phyloP scores from a whole-genome alignment of 2,888 invertebrate species.

The Pterostichus niger region DNA sequence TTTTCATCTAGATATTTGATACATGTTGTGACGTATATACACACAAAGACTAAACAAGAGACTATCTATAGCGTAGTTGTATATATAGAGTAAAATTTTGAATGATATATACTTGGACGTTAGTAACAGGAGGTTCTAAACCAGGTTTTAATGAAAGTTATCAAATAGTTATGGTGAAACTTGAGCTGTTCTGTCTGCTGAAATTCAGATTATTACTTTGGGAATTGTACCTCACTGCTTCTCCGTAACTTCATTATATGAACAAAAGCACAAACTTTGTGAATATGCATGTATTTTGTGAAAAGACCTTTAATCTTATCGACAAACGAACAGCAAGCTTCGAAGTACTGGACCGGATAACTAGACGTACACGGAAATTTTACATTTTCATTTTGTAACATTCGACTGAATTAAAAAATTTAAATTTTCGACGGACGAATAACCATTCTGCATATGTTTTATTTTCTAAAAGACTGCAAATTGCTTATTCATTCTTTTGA shows the following conservation, averaged over 20 bases:
- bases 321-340: conserved; percentile 21
- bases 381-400: background rate
- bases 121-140: background rate
- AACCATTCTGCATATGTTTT: background rate
- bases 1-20: background rate
- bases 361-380: background rate
- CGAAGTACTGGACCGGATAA: no score
- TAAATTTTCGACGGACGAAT: background rate
- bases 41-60: background rate
- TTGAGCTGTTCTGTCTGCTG: conserved; percentile 29
- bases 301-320: conserved; percentile 39
- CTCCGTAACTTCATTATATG: conserved; percentile 40
- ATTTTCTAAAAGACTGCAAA: no score
- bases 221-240: conserved; percentile 28
- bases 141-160: conserved; percentile 22
- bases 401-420: background rate
- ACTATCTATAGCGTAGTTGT: background rate
- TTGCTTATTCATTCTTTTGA: no score
- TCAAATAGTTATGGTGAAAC: conserved; percentile 34
- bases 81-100: background rate
- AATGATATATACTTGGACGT: conserved; percentile 14
- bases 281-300: conserved; percentile 25
- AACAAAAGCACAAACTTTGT: conserved; percentile 33
- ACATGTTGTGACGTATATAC: background rate
- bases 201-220: conserved; percentile 51